Conservation (phyloP, 2,797 vertebrate species). For the Hephaestus fuliginosus region DNA sequence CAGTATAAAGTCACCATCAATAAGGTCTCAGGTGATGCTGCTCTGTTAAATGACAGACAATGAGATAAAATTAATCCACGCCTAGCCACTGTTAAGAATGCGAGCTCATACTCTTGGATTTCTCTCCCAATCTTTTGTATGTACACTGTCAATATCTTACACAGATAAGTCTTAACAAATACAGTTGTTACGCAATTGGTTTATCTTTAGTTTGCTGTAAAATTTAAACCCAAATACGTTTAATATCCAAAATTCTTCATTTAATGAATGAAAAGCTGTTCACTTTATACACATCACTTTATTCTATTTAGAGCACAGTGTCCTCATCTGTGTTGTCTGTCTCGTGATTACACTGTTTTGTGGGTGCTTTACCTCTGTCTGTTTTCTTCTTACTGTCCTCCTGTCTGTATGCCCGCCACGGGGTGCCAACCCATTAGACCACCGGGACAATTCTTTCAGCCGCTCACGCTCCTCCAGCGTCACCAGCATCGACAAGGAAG, state of each 20-base stretch:
- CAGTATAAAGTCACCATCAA: conserved; percentile 4
- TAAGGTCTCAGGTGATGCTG: conserved; percentile 9
- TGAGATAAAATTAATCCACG: not conserved
- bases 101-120: not conserved
- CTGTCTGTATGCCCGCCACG: conserved; percentile 89
- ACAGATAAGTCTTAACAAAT: conserved; percentile 4
- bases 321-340: conserved; percentile 35
- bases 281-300: not conserved
- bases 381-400: conserved; percentile 85
- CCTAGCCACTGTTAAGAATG: not conserved
- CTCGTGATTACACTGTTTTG: conserved; percentile 9
- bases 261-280: not conserved
- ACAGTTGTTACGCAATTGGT: not conserved
- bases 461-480: conserved; percentile 98
- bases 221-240: not conserved
- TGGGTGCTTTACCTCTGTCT: conserved; percentile 82
- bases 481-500: conserved; percentile 98
- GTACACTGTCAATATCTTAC: not conserved
- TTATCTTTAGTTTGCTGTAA: conserved; percentile 7
- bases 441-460: conserved; percentile 98
- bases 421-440: conserved; percentile 91
- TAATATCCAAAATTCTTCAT: not conserved
- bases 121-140: conserved; percentile 1
- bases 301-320: not conserved
- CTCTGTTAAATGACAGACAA: not conserved